Conservation (phyloP, 2,797 vertebrate genomes). For the Pangasius krempfi region DNA sequence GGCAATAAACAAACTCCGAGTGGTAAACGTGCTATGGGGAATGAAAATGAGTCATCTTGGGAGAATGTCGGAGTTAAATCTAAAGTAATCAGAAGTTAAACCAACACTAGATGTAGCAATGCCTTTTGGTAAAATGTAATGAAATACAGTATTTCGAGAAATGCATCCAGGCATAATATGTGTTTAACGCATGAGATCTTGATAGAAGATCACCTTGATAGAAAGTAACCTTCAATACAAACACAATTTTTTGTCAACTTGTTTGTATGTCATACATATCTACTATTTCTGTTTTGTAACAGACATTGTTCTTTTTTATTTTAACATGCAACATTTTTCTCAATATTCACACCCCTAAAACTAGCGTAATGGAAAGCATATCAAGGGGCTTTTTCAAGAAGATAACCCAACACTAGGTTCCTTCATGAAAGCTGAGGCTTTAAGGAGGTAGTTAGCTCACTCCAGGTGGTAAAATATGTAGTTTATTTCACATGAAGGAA, state of each 20-base stretch:
- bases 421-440: not conserved
- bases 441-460: not conserved
- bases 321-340: not conserved
- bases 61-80: not conserved
- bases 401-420: not conserved
- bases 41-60: not conserved
- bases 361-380: not conserved
- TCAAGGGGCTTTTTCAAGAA: not conserved
- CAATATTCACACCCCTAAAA: not conserved
- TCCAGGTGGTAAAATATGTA: not conserved
- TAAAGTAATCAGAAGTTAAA: not conserved
- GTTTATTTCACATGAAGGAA: not conserved
- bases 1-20: slow-evolving; percentile 3
- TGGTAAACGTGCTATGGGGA: not conserved
- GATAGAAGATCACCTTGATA: not conserved
- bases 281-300: not conserved
- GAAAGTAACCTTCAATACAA: not conserved
- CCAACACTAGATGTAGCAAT: not conserved
- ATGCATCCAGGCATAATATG: not conserved
- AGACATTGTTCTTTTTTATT: slow-evolving; percentile 1
- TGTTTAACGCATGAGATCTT: not conserved
- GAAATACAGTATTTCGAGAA: not conserved
- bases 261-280: not conserved
- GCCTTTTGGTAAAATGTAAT: not conserved
- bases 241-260: not conserved